Conservation (phyloP, 2,888 invertebrate species). For the Nymphalis urticae region DNA sequence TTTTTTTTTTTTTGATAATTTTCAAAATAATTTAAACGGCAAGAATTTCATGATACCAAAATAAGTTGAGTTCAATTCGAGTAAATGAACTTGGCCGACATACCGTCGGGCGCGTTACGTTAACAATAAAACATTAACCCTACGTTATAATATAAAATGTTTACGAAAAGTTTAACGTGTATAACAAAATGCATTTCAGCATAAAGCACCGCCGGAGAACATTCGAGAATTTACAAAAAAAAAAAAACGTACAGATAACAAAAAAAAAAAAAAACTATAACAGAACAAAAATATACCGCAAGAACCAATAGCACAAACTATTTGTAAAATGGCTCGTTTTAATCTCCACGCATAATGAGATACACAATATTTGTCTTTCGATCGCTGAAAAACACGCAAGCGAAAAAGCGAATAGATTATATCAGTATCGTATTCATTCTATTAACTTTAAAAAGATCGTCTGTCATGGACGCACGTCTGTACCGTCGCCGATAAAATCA, state of each 20-base stretch:
- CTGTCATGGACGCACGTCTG: neutral
- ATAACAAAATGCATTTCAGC: slow-evolving; percentile 22
- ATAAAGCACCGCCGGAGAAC: slow-evolving; percentile 20
- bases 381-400: no score
- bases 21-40: neutral
- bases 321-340: slow-evolving; percentile 6
- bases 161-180: neutral
- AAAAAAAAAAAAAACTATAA: slow-evolving; percentile 36
- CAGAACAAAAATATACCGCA: slow-evolving; percentile 42
- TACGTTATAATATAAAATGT: neutral
- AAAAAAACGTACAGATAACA: slow-evolving; percentile 19
- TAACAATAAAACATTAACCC: slow-evolving; percentile 1
- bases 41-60: neutral
- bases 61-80: neutral
- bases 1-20: neutral
- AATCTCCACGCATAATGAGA: slow-evolving; percentile 10
- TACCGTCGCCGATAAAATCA: neutral
- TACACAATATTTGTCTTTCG: slow-evolving; percentile 8
- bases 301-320: slow-evolving; percentile 47
- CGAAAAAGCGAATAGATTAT: neutral
- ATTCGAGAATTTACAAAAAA: slow-evolving; percentile 29
- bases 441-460: neutral
- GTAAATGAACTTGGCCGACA: neutral
- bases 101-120: neutral
- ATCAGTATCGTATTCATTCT: neutral